A percentile compares a stretch with the other conserved stretches of the same genome.
phyloP scores from a whole-genome alignment of 2,797 vertebrate genomes.

The Poeciliopsis infans region DNA sequence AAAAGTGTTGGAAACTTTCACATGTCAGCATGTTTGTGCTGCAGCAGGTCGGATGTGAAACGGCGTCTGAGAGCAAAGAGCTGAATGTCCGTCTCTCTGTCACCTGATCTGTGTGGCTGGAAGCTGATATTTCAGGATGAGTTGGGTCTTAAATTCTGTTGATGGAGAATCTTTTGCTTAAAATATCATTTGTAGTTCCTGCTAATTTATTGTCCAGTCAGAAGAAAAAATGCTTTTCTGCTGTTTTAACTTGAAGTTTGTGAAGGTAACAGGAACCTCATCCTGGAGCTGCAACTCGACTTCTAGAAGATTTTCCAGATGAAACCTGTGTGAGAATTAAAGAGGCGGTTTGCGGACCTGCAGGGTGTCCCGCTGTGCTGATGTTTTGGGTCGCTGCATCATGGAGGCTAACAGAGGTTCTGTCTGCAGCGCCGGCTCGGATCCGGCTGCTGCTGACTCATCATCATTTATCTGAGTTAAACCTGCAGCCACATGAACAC shows the following conservation, averaged over 20 bases:
- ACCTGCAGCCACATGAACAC: neutral
- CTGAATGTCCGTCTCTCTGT: neutral
- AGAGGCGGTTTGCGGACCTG: neutral
- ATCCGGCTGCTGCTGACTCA: neutral
- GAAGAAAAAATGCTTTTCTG: neutral
- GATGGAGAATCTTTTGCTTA: conserved; percentile 1
- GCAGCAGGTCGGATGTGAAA: neutral
- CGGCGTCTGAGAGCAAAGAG: neutral
- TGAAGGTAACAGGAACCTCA: neutral
- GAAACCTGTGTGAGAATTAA: too few species aligned
- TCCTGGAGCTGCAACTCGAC: neutral
- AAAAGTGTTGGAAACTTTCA: neutral
- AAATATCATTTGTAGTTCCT: neutral
- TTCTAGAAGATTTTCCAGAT: neutral
- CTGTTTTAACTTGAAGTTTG: neutral
- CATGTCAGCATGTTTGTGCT: neutral
- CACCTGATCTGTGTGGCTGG: conserved; percentile 23
- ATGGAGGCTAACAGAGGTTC: neutral
- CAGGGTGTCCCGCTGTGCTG: neutral
- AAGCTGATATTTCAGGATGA: conserved; percentile 23
- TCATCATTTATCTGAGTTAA: neutral
- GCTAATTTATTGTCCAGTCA: neutral
- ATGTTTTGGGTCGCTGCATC: neutral
- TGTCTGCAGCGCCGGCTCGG: neutral
- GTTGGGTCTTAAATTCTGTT: conserved; percentile 25